Percentiles rank a stretch among this genome's conserved stretches.
phyloP scores from a whole-genome alignment of 2,113 vertebrate species.

The Nyctibius bracteatus region DNA sequence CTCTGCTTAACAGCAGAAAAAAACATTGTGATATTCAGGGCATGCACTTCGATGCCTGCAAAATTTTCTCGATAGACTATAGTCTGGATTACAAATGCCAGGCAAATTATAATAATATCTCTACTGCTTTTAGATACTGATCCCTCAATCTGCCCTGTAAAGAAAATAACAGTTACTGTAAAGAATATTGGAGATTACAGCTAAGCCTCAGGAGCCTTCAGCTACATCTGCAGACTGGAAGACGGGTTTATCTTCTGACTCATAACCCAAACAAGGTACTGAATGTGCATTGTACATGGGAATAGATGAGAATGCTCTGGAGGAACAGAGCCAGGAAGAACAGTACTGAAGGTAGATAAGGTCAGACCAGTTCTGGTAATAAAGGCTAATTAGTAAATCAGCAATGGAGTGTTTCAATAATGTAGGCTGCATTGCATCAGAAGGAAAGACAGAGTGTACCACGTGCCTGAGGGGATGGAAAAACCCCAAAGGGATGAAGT shows the following conservation, averaged over 20 bases:
- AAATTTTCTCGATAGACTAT: neutral
- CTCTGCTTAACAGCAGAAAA: neutral
- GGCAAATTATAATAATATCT: neutral
- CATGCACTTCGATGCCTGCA: neutral
- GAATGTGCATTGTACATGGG: neutral
- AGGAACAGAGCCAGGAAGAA: conserved; percentile 51
- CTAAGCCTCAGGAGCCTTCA: neutral
- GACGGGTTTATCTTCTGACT: conserved; percentile 43
- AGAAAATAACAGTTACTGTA: conserved; percentile 20
- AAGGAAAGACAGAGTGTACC: neutral
- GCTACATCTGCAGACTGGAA: conserved; percentile 6
- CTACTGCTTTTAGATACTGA: conserved; percentile 16
- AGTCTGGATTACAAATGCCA: neutral
- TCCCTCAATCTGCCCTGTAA: neutral
- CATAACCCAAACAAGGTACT: conserved; percentile 38
- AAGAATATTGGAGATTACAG: conserved; percentile 2
- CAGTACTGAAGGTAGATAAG: conserved; percentile 38
- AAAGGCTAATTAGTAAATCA: conserved; percentile 57
- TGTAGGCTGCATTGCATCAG: conserved; percentile 46
- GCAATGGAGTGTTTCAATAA: conserved; percentile 55
- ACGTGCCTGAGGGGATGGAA: neutral
- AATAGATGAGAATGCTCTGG: conserved; percentile 50
- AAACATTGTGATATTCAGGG: neutral
- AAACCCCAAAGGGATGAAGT: conserved; percentile 13
- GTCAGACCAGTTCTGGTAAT: conserved; percentile 57